phyloP scores from a whole-genome alignment of 2,888 invertebrate genomes.

The Diploptera punctata region DNA sequence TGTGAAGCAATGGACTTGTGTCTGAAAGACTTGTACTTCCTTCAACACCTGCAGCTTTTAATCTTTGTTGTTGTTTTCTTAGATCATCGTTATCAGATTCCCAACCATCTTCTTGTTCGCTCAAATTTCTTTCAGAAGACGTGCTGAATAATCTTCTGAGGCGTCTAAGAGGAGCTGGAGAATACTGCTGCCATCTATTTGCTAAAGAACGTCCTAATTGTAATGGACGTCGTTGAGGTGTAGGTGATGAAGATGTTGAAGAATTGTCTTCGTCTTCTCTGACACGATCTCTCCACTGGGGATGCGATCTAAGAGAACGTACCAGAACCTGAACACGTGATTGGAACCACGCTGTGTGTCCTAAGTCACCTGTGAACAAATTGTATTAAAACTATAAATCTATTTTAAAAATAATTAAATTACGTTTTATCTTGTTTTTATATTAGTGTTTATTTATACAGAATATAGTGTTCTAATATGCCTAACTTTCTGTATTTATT shows the following conservation, averaged over 20 bases:
- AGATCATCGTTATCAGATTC: not conserved
- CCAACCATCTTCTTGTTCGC: conserved; percentile 3
- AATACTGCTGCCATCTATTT: conserved; percentile 20
- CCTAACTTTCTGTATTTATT: too few species aligned
- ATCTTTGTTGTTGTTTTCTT: not conserved
- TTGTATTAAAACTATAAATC: not conserved
- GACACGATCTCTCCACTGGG: conserved; percentile 3
- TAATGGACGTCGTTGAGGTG: not conserved
- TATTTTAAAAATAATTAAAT: too few species aligned
- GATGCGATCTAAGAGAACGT: conserved; percentile 12
- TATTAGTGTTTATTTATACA: too few species aligned
- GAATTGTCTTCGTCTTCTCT: not conserved
- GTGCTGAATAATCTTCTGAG: conserved; percentile 30
- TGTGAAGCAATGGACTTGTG: not conserved
- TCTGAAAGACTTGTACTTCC: not conserved
- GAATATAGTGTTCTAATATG: too few species aligned
- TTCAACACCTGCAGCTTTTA: too few species aligned
- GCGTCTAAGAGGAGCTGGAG: conserved; percentile 29
- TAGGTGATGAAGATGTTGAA: not conserved
- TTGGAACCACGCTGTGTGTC: conserved; percentile 33
- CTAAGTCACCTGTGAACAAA: not conserved
- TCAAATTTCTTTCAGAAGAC: not conserved
- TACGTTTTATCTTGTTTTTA: too few species aligned
- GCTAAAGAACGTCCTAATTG: conserved; percentile 14
- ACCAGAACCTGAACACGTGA: conserved; percentile 32